Evolutionary conservation across 1,140 invertebrate genomes (phyloP).

Genomic region (Nautilus pompilius): DNA sequence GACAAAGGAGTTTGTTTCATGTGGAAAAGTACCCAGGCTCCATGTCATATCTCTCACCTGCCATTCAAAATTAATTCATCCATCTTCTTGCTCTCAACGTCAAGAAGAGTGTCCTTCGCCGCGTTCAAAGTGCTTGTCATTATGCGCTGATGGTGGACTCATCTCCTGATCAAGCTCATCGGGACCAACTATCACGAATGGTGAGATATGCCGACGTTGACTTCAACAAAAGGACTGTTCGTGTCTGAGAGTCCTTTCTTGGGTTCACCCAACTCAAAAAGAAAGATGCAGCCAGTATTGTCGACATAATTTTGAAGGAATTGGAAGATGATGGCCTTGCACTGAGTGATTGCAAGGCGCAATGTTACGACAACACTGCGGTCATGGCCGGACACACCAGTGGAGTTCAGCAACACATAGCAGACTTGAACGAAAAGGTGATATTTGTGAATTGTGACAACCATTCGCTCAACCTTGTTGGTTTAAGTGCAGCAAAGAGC

Average conservation of each 20-base stretch:
- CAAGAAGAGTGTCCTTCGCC: not conserved
- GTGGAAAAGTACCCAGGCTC: not conserved
- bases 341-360: not conserved
- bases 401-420: not conserved
- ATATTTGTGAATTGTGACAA: not conserved
- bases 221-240: not conserved
- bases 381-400: not conserved
- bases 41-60: not conserved
- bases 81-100: not conserved
- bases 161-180: not conserved
- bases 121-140: not conserved
- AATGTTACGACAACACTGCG: not conserved
- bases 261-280: not conserved
- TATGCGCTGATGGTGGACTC: not conserved
- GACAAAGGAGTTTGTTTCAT: not conserved
- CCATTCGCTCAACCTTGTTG: not conserved
- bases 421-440: not conserved
- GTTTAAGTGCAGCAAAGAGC: not conserved
- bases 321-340: not conserved
- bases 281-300: not conserved
- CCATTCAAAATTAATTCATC: not conserved
- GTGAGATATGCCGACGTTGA: not conserved
- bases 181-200: not conserved
- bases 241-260: not conserved
- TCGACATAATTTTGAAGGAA: not conserved